Conservation (phyloP, 2,797 vertebrate species). For the Martes flavigula region DNA sequence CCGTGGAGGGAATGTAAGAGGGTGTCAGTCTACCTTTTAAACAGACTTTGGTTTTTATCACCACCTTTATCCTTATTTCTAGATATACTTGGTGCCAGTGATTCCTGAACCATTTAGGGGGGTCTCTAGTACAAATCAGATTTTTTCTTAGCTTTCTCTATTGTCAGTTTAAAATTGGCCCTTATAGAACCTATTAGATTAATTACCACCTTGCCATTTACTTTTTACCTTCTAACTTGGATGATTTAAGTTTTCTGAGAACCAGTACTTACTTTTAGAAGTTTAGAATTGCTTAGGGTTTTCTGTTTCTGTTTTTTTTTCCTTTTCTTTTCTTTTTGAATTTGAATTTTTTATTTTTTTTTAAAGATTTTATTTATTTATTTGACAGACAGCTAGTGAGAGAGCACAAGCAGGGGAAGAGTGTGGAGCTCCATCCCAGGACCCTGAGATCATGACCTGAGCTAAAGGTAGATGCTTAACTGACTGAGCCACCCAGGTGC, state of each 20-base stretch:
- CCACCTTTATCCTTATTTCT: conserved; percentile 22
- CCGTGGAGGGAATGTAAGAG: not conserved
- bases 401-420: too few species aligned
- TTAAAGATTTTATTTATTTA: too few species aligned
- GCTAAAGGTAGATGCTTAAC: too few species aligned
- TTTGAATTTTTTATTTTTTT: too few species aligned
- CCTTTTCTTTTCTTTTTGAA: not conserved
- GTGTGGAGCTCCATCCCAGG: too few species aligned
- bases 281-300: not conserved
- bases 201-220: not conserved
- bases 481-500: too few species aligned
- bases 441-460: too few species aligned
- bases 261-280: not conserved
- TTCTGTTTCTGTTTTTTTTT: not conserved
- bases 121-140: not conserved
- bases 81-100: not conserved
- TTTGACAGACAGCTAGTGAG: too few species aligned
- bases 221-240: not conserved
- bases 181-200: not conserved
- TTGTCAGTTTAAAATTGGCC: not conserved
- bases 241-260: not conserved
- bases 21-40: not conserved
- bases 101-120: not conserved
- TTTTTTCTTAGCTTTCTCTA: not conserved
- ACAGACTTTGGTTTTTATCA: not conserved